A percentile compares a stretch with the other conserved stretches of the same genome.
phyloP scores from a whole-genome alignment of 2,888 invertebrate genomes.

The Thelaira solivaga region DNA sequence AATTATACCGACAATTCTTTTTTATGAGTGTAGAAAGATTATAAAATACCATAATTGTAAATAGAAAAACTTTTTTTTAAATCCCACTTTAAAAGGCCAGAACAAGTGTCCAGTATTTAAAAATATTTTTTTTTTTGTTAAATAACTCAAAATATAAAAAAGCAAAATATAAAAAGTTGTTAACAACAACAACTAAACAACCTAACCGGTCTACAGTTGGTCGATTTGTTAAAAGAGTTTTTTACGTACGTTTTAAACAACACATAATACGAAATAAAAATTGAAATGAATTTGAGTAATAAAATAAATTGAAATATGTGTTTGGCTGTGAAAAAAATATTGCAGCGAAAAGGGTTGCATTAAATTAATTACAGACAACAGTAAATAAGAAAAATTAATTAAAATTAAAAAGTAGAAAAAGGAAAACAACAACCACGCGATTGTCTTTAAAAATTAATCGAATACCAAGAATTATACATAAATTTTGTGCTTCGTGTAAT shows the following conservation, averaged over 20 bases:
- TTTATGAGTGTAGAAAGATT: too few relatives aligned
- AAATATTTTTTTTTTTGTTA: background rate
- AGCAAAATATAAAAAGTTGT: conserved; percentile 16
- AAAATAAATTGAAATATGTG: too few relatives aligned
- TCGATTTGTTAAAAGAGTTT: conserved; percentile 9
- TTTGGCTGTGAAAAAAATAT: too few relatives aligned
- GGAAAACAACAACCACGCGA: conserved; percentile 14
- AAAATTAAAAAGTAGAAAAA: conserved; percentile 2
- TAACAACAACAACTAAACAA: conserved; percentile 9
- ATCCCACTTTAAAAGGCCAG: conserved; percentile 43
- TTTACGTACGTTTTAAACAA: conserved; percentile 9
- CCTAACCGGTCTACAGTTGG: conserved; percentile 43
- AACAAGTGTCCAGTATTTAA: conserved; percentile 57
- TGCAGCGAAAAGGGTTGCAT: too few relatives aligned
- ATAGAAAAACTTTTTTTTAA: background rate
- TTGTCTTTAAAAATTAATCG: conserved; percentile 23
- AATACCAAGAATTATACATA: conserved; percentile 1
- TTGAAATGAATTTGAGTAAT: conserved; percentile 16
- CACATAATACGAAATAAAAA: conserved; percentile 19
- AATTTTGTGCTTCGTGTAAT: conserved; percentile 19
- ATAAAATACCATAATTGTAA: too few relatives aligned
- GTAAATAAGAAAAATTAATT: conserved; percentile 10
- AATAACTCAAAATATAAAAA: conserved; percentile 2
- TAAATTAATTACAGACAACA: too few relatives aligned
- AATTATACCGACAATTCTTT: too few relatives aligned